Evolutionary conservation across 1,140 invertebrate genomes (phyloP).

Genomic region (Telenomus remus): DNA sequence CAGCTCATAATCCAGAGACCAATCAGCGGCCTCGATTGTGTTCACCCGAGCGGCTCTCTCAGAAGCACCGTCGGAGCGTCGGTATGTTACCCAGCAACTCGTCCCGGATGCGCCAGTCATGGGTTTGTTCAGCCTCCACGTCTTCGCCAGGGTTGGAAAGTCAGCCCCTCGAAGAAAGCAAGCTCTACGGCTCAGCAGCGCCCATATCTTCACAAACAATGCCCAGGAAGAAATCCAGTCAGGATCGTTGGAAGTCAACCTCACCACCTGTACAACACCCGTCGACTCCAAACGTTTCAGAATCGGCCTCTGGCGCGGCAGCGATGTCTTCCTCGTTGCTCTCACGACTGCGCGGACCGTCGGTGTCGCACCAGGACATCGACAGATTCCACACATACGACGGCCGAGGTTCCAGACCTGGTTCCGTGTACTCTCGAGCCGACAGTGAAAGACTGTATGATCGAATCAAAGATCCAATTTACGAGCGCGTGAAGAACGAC

Average conservation of each 20-base stretch:
- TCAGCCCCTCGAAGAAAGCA: conserved; percentile 28
- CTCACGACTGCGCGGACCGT: conserved; percentile 24
- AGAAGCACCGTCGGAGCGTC: conserved; percentile 66
- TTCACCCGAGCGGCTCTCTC: conserved; percentile 69
- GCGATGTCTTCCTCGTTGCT: conserved; percentile 22
- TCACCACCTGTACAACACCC: conserved; percentile 23
- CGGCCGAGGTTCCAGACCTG: conserved; percentile 63
- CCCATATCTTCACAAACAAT: no score
- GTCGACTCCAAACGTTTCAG: background rate
- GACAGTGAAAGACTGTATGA: conserved; percentile 73
- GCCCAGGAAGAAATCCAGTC: conserved; percentile 19
- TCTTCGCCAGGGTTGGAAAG: conserved; percentile 54
- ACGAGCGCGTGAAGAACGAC: conserved; percentile 67
- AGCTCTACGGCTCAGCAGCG: background rate
- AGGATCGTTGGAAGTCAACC: conserved; percentile 44
- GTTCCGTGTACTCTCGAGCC: conserved; percentile 63
- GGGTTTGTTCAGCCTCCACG: conserved; percentile 62
- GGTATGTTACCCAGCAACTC: conserved; percentile 65
- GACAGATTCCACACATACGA: conserved; percentile 58
- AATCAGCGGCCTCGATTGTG: conserved; percentile 80
- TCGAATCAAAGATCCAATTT: conserved; percentile 70
- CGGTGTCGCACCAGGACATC: conserved; percentile 41
- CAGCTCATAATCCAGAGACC: conserved; percentile 89
- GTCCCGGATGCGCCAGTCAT: conserved; percentile 65
- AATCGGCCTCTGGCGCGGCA: conserved; percentile 1